phyloP scores from a whole-genome alignment of 2,797 vertebrate species.

The Catostomus latipinnis region DNA sequence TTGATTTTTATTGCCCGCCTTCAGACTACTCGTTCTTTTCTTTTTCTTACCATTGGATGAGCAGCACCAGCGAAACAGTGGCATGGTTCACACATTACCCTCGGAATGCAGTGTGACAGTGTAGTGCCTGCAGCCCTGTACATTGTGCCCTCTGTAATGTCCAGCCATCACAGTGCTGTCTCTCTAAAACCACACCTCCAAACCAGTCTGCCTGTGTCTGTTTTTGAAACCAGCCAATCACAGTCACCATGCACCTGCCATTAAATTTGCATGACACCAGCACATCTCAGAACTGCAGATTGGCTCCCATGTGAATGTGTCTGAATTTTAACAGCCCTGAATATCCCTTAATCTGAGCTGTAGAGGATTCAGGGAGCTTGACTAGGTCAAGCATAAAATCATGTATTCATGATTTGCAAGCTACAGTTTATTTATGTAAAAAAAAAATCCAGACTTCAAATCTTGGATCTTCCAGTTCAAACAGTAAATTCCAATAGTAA shows the following conservation, averaged over 20 bases:
- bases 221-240: conserved; percentile 31
- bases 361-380: neutral
- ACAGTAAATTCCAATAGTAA: no score
- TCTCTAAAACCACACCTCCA: neutral
- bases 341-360: neutral
- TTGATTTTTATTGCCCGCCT: conserved; percentile 43
- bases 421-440: no score
- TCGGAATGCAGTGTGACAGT: conserved; percentile 42
- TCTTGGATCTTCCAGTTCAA: no score
- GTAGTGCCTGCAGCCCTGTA: conserved; percentile 33
- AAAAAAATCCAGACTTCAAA: no score
- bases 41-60: neutral
- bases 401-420: neutral
- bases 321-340: neutral
- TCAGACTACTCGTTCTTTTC: conserved; percentile 3
- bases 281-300: conserved; percentile 72
- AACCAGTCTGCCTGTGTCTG: neutral
- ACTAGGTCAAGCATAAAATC: neutral
- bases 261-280: conserved; percentile 75
- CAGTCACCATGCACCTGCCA: conserved; percentile 59
- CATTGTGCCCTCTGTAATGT: conserved; percentile 11
- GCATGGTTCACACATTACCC: conserved; percentile 51
- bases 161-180: conserved; percentile 12
- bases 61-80: conserved; percentile 34
- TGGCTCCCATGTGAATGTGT: conserved; percentile 71